Evolutionary conservation across 1,140 invertebrate species (phyloP), one percentile per base, ranked within the genome.

Genomic region (Cherax quadricarinatus): DNA sequence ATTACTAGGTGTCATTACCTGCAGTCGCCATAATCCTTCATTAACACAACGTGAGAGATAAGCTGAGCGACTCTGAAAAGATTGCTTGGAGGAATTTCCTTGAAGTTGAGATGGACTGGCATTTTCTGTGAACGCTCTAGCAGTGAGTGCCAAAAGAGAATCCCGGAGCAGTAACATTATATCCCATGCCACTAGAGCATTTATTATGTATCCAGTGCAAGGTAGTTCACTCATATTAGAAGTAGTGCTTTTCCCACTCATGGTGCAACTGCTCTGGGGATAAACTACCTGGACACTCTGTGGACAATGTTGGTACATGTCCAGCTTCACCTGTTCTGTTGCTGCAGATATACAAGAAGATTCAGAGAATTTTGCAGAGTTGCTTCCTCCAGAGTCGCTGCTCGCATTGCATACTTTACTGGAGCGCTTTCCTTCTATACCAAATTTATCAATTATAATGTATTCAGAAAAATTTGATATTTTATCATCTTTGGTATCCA

Each of bases 111-210:
- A 48, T 51, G 48, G 66, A n/a, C 75, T 30, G 24, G 73, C 60
- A 48, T 30, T 82, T 51, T 86, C n/a, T 30, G 51, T 81, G 60
- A 66, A 91, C 1, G n/a, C 66, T 60, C 86, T 53, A 5, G 84
- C 73, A 51, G 84, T 53, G 48, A 51, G 62, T 9, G 62, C n/a
- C 9, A 91, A 66, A 16, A 91, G 41, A 9, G 79, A 80, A n/a
- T 91, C 90, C 14, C 79, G 78, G 21, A 91, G 75, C 21, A 91
- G 62, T 30, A 91, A n/a, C 79, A 91, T n/a, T 41, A 91, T 86
- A 53, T 91, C 90, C 90, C 90, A 91, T 41, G 90, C 90, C 48
- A 91, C 90, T 30, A 91, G 49, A 14, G 90, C 78, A 51, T 91
- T 91, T 60, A 91, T 91, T 24, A 91, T 24, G 84, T 86, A 91